Evolutionary conservation across 2,888 invertebrate species (phyloP), one percentile per base, ranked within the genome.

Genomic region (Aphodius sticticus): DNA sequence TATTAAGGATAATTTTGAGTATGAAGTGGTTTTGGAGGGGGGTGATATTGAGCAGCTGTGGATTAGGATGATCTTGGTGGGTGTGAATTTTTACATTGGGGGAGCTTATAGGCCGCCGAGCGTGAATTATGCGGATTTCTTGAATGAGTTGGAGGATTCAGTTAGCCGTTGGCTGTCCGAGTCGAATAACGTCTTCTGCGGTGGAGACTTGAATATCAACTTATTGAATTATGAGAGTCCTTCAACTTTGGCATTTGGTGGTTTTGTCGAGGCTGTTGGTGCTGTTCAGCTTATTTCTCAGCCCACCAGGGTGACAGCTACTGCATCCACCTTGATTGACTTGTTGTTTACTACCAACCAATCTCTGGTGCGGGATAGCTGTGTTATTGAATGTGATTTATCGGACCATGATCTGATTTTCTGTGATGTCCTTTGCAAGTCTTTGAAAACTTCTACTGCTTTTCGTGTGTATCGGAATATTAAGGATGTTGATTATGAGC

Each of bases 21-120:
- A 71, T 15, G 71, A n/a, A 0, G 71, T 71, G 16, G 15, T 35
- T 71, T 6, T 15, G 35, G 35, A 71, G 12, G 71, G 71, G 5
- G 35, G 35, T 71, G 71, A 16, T 14, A 71, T 71, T 71, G 71
- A 71, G 15, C 71, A 71, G 35, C 35, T 71, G 7, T 71, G 71
- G 71, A 71, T 71, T 71, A 53, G 53, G 12, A 12, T 53, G 53
- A 5, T 53, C 53, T 12, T 53, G 53, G 4, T 53, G 53, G 53
- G 53, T 53, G 12, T 53, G 12, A 53, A 53, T 53, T 53, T 53
- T 53, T 53, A 53, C 12, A 53, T 53, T 53, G 53, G 53, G 0
- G 53, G 53, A 7, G 4, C 12, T 53, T 53, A 53, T 12, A 53
- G 53, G 53, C 53, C 53, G 53, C 53, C 53, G 12, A 53, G 4